Base-by-base conservation (phyloP, 2,888 invertebrate genomes). In the Nomada ruficornis region DNA sequence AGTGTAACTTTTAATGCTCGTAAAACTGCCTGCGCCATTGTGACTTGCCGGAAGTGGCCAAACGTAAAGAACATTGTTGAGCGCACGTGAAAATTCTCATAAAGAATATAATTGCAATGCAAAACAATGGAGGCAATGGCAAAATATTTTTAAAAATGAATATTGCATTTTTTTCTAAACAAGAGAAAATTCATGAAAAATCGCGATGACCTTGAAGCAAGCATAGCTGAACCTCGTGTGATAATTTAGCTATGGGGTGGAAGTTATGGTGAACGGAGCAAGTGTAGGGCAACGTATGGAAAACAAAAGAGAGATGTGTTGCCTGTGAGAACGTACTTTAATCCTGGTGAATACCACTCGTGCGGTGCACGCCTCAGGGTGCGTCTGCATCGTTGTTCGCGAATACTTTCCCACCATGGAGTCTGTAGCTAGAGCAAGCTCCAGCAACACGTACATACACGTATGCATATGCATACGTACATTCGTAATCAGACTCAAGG, bases 241-340 rank as follows among this genome's bases (percentile, higher is more conserved):
- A 20, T 36, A n/a, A 3, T 57, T n/a, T 15, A 13, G 42, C 9
- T 4, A 55, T 15, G 47, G 26, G 67, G 62, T 26, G 20, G 47
- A 75, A 42, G 47, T 29, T 26, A 23, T 23, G 26, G 9, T 47
- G 69, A 69, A 72, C 54, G 52, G 36, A 15, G 55, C 57, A 75
- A 50, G 42, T 20, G 52, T 52, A n/a, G 47, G 36, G 10, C 59
- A 60, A 68, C 72, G 76, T 67, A 63, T 60, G 77, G 67, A 64
- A 86, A 80, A 83, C 76, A 78, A 80, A 85, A 63, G 63, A 70
- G 64, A 73, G 54, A 52, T 57, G 71, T 69, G 55, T 68, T 78
- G 78, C 64, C 74, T 78, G 84, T 86, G 69, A 76, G 84, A 86
- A 69, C 74, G 73, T 68, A 73, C 54, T 85, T 85, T 83, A 77